Conservation (phyloP, 2,888 invertebrate species). For the Eutolmus rufibarbis region DNA sequence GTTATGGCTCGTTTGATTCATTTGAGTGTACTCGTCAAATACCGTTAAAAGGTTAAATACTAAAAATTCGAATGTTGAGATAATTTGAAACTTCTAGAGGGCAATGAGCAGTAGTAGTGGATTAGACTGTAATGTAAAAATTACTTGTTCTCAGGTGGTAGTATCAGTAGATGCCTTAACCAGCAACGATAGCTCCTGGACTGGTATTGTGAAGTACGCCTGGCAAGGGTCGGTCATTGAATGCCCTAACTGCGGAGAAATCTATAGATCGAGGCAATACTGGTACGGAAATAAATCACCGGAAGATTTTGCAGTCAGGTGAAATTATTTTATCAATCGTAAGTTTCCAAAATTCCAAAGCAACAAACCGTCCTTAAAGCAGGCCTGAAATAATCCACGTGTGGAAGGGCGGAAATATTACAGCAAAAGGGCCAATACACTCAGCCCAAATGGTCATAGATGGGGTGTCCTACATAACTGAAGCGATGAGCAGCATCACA, state of each 20-base stretch:
- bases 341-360: neutral
- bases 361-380: neutral
- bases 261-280: constrained; percentile 74
- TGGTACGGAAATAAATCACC: constrained; percentile 81
- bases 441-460: constrained; percentile 72
- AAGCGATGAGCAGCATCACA: constrained; percentile 71
- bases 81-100: too few relatives aligned
- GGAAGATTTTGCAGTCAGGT: constrained; percentile 69
- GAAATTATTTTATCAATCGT: constrained; percentile 63
- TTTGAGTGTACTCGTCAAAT: too few relatives aligned
- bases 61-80: too few relatives aligned
- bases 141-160: constrained; percentile 50
- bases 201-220: constrained; percentile 75
- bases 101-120: neutral
- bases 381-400: constrained; percentile 73
- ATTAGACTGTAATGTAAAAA: neutral
- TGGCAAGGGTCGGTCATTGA: constrained; percentile 82
- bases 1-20: too few relatives aligned
- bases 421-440: constrained; percentile 64
- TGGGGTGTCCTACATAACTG: constrained; percentile 69
- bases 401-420: constrained; percentile 69
- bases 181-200: constrained; percentile 66
- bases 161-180: constrained; percentile 56
- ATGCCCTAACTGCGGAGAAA: constrained; percentile 70
- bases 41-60: too few relatives aligned